A percentile compares a stretch with the other conserved stretches of the same genome.
Evolutionary conservation across 2,888 invertebrate species (phyloP).

Genomic region (Apamea anceps): DNA sequence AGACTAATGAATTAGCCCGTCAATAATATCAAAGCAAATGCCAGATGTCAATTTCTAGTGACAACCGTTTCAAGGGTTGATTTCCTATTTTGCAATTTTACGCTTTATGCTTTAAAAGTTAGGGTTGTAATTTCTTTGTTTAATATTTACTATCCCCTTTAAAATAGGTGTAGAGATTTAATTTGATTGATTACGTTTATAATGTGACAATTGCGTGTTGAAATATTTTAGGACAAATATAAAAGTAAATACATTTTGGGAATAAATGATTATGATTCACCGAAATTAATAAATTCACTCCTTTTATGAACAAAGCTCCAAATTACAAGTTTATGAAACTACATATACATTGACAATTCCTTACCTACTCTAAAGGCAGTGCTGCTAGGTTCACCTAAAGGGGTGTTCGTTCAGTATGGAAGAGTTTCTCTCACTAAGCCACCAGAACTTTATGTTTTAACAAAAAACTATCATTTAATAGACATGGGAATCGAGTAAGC

Average conservation of each 20-base stretch:
- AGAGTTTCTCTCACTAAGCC: background rate
- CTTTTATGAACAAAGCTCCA: background rate
- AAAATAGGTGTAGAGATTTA: slow-evolving; percentile 69
- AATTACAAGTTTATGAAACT: background rate
- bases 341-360: background rate
- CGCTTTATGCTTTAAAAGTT: slow-evolving; percentile 38
- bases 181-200: slow-evolving; percentile 80
- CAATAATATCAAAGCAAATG: slow-evolving; percentile 85
- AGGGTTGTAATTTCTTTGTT: slow-evolving; percentile 61
- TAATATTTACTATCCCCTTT: slow-evolving; percentile 46
- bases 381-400: background rate
- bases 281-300: slow-evolving; percentile 8
- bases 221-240: slow-evolving; percentile 29
- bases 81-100: slow-evolving; percentile 51
- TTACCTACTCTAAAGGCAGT: background rate
- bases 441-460: background rate
- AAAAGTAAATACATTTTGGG: slow-evolving; percentile 28
- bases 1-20: slow-evolving; percentile 84
- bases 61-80: slow-evolving; percentile 78
- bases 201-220: slow-evolving; percentile 82
- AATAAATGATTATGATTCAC: slow-evolving; percentile 16
- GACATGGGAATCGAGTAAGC: background rate
- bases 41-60: slow-evolving; percentile 84
- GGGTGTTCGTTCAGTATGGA: background rate
- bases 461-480: background rate